phyloP scores from a whole-genome alignment of 2,888 invertebrate genomes.

The Eristalis arbustorum region DNA sequence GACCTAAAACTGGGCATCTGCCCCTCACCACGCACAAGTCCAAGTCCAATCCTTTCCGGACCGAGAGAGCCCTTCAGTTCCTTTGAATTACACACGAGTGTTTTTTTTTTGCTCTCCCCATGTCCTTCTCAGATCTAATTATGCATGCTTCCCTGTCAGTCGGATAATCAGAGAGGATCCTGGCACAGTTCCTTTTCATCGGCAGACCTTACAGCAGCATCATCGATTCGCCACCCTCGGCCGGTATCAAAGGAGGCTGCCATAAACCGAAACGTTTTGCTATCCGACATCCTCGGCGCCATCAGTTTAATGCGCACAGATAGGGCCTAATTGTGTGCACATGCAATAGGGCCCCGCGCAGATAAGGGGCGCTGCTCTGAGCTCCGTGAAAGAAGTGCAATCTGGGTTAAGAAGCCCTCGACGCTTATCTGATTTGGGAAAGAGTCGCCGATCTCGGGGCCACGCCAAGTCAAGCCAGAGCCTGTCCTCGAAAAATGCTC shows the following conservation, averaged over 20 bases:
- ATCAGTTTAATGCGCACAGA: neutral
- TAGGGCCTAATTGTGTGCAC: slow-evolving; percentile 12
- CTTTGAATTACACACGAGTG: neutral
- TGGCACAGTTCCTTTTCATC: neutral
- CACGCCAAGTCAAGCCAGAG: neutral
- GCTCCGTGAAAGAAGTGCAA: neutral
- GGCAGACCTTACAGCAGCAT: slow-evolving; percentile 4
- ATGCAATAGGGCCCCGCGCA: neutral
- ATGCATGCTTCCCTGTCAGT: neutral
- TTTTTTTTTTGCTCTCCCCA: neutral
- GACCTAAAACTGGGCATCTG: neutral
- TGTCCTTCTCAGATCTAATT: neutral
- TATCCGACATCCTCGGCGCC: neutral
- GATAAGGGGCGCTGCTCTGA: neutral
- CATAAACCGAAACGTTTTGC: neutral
- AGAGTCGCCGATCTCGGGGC: neutral
- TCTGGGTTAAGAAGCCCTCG: neutral
- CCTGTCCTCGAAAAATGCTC: neutral
- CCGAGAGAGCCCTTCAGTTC: neutral
- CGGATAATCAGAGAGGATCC: neutral
- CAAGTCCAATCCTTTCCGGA: neutral
- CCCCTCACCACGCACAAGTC: neutral
- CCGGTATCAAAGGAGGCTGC: neutral
- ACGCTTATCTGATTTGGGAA: neutral
- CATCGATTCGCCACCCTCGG: slow-evolving; percentile 8